Conservation (phyloP, 2,113 vertebrate genomes). For the Onychostoma macrolepis region DNA sequence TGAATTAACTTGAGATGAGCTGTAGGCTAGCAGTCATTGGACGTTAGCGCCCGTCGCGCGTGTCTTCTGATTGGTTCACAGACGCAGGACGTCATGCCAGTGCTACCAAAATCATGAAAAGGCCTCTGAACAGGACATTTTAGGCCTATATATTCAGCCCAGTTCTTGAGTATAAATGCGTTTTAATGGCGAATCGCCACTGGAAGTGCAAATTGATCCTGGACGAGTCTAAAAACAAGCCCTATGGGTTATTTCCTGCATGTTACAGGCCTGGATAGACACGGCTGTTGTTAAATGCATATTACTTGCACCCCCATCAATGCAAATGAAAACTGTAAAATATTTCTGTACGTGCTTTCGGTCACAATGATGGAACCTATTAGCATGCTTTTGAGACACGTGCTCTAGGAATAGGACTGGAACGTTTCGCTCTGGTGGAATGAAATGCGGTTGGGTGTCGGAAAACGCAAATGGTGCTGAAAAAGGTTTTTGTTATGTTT, state of each 20-base stretch:
- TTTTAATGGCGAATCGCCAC: neutral
- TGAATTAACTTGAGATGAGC: conserved; percentile 7
- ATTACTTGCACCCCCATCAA: conserved; percentile 13
- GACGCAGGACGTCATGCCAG: conserved; percentile 9
- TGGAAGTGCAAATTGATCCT: neutral
- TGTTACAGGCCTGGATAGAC: conserved; percentile 39
- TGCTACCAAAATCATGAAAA: conserved; percentile 5
- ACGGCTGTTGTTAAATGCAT: conserved; percentile 20
- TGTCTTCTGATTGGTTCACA: conserved; percentile 32
- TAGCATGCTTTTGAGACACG: conserved; percentile 27
- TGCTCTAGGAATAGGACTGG: conserved; percentile 35
- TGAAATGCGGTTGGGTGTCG: conserved; percentile 46
- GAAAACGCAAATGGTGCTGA: conserved; percentile 65
- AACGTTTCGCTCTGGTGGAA: conserved; percentile 40
- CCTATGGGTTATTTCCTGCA: conserved; percentile 36
- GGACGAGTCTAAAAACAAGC: conserved; percentile 18
- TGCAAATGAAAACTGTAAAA: conserved; percentile 36
- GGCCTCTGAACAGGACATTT: conserved; percentile 15
- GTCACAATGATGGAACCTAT: conserved; percentile 18
- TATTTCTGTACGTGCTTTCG: conserved; percentile 17
- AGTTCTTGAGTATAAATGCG: neutral
- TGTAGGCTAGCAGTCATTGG: conserved; percentile 15
- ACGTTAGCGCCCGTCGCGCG: neutral
- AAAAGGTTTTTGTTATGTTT: conserved; percentile 66
- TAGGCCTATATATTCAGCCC: neutral